Evolutionary conservation across 2,797 vertebrate species (phyloP).

Genomic region (Cyprinodon diabolis): DNA sequence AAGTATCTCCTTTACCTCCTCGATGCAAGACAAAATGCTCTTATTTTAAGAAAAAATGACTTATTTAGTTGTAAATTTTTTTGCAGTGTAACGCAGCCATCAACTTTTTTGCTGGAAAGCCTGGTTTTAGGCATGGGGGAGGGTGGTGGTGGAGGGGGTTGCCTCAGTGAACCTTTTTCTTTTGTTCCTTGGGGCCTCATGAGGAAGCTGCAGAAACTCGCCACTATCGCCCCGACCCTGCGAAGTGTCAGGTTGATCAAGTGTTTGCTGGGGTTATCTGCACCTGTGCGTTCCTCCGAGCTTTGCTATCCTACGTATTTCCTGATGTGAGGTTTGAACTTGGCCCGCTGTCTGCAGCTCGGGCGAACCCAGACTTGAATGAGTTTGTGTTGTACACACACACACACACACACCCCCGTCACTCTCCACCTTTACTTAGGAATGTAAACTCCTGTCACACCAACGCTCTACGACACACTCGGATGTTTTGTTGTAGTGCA

Average conservation of each 20-base stretch:
- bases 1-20: too few species aligned
- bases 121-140: conserved; percentile 34
- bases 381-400: conserved; percentile 63
- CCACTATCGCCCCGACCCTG: conserved; percentile 37
- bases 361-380: conserved; percentile 68
- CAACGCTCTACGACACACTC: conserved; percentile 13
- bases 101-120: conserved; percentile 57
- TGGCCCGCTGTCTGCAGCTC: conserved; percentile 59
- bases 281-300: conserved; percentile 76
- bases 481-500: conserved; percentile 47
- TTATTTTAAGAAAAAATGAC: too few species aligned
- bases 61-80: too few species aligned
- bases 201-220: conserved; percentile 49
- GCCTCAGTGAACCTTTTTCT: conserved; percentile 30
- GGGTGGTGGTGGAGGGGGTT: too few species aligned
- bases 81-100: conserved; percentile 67
- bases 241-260: conserved; percentile 64
- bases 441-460: conserved; percentile 66
- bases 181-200: conserved; percentile 49
- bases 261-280: conserved; percentile 59
- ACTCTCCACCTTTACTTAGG: conserved; percentile 57
- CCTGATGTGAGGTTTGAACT: conserved; percentile 60
- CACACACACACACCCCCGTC: conserved; percentile 51
- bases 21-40: too few species aligned
- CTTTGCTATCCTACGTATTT: conserved; percentile 43